A percentile compares a stretch with the other conserved stretches of the same genome.
Evolutionary conservation across 2,888 invertebrate genomes (phyloP).

Genomic region (Aphidius colemani): DNA sequence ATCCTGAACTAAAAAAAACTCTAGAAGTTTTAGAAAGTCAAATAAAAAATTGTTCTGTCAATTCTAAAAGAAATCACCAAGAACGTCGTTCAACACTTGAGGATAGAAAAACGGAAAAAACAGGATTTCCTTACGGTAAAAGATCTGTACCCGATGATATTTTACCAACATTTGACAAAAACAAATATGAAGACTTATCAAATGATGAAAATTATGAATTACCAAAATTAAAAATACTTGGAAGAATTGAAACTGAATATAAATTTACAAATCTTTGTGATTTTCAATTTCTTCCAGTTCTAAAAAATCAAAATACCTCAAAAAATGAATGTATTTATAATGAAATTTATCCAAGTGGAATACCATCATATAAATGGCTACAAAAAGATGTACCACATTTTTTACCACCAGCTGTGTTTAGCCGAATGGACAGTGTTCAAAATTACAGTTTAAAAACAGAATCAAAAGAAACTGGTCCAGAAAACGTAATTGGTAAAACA

Average conservation of each 20-base stretch:
- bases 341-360: conserved; percentile 66
- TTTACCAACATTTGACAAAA: conserved; percentile 14
- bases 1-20: conserved; percentile 17
- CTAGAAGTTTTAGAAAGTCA: background rate
- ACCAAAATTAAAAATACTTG: conserved; percentile 64
- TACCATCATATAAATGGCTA: conserved; percentile 66
- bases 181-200: conserved; percentile 46
- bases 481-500: conserved; percentile 62
- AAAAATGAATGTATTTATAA: conserved; percentile 67
- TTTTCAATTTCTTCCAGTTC: conserved; percentile 88
- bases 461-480: conserved; percentile 39
- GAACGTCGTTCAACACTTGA: conserved; percentile 8
- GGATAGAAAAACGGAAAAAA: conserved; percentile 42
- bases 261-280: conserved; percentile 81
- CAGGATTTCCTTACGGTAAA: too few species aligned
- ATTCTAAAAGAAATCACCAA: conserved; percentile 2
- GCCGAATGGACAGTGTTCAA: conserved; percentile 71
- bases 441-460: conserved; percentile 53
- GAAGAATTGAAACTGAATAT: conserved; percentile 67
- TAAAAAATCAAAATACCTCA: conserved; percentile 55
- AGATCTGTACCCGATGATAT: conserved; percentile 27
- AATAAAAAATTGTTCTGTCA: conserved; percentile 18
- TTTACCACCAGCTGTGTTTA: conserved; percentile 78
- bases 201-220: conserved; percentile 54
- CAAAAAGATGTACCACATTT: conserved; percentile 66